Conservation (phyloP, 2,797 vertebrate species). For the Syncerus caffer region DNA sequence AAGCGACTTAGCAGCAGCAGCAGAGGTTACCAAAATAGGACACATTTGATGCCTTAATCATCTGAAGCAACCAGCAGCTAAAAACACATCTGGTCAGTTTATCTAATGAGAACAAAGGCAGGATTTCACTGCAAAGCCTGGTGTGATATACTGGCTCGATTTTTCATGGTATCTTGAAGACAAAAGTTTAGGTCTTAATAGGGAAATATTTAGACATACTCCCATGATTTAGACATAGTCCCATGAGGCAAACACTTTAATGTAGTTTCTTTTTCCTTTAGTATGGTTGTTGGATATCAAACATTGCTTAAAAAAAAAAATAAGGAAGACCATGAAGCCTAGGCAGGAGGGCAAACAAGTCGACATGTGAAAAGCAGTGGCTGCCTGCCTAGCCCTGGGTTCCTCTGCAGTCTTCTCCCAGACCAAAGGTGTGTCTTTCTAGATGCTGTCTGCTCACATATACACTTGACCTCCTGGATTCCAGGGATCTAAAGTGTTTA, state of each 20-base stretch:
- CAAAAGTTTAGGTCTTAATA: neutral
- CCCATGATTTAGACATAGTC: neutral
- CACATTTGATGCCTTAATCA: constrained; percentile 14
- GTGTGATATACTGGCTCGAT: constrained; percentile 34
- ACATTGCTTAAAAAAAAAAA: constrained; percentile 9
- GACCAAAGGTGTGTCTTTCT: constrained; percentile 5
- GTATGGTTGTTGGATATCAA: constrained; percentile 3
- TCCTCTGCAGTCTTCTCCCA: constrained; percentile 18
- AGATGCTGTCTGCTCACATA: neutral
- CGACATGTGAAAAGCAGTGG: neutral
- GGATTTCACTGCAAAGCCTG: constrained; percentile 37
- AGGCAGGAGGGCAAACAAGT: neutral
- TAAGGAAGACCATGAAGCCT: neutral
- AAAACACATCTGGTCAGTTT: constrained; percentile 56
- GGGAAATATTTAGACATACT: constrained; percentile 37
- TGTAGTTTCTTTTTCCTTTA: constrained; percentile 1
- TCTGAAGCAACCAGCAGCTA: constrained; percentile 50
- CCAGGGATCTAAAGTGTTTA: constrained; percentile 18
- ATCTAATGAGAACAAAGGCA: constrained; percentile 61
- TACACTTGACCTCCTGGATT: neutral
- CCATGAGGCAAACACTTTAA: constrained; percentile 21
- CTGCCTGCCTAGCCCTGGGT: neutral
- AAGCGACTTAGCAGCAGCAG: too few species aligned
- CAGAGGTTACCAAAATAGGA: neutral
- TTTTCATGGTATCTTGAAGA: constrained; percentile 58